phyloP scores from a whole-genome alignment of 1,140 invertebrate species.

The Tetraneura akinire region DNA sequence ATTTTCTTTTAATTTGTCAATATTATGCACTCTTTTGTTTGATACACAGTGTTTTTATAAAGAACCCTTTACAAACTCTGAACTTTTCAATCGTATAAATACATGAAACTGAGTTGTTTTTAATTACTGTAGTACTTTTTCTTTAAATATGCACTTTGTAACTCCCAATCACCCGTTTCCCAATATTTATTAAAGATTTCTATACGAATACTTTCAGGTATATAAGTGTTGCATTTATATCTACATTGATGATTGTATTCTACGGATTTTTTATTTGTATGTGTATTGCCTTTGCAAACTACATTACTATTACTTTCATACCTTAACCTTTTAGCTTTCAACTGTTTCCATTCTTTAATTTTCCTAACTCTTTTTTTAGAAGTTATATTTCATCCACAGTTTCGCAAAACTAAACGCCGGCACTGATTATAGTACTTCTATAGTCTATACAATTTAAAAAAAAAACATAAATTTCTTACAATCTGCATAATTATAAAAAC shows the following conservation, averaged over 20 bases:
- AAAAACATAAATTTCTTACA: no score
- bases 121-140: background rate
- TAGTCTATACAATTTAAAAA: no score
- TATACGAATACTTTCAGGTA: slow-evolving; percentile 51
- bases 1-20: slow-evolving; percentile 47
- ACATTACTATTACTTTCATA: slow-evolving; percentile 50
- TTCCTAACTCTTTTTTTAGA: slow-evolving; percentile 50
- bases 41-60: slow-evolving; percentile 51
- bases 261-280: slow-evolving; percentile 34
- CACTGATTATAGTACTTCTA: no score
- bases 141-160: slow-evolving; percentile 52
- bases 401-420: no score
- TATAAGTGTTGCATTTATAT: slow-evolving; percentile 52
- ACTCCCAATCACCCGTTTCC: slow-evolving; percentile 52
- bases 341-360: slow-evolving; percentile 51
- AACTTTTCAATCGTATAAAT: background rate
- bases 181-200: slow-evolving; percentile 52
- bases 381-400: no score
- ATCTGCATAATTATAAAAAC: no score
- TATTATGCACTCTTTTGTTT: slow-evolving; percentile 43
- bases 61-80: slow-evolving; percentile 52
- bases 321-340: slow-evolving; percentile 30
- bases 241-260: slow-evolving; percentile 52
- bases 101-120: slow-evolving; percentile 16
- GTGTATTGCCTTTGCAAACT: slow-evolving; percentile 51